Base-by-base conservation (phyloP, 2,888 invertebrate species). In the Stenurella melanura region DNA sequence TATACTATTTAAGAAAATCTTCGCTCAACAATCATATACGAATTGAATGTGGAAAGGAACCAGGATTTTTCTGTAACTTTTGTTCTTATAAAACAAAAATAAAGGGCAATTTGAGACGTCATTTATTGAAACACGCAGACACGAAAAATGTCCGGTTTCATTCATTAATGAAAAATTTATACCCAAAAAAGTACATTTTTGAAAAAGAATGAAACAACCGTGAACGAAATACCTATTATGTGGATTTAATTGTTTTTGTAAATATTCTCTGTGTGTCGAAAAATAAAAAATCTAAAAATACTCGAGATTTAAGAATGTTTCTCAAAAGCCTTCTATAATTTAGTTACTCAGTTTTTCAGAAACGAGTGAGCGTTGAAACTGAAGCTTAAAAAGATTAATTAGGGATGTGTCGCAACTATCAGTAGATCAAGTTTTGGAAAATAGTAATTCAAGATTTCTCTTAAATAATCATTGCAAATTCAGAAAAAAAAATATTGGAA, bases 21-120 rank as follows among this genome's bases (percentile, higher is more conserved):
- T 95, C 95, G 79, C 90, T 95, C 85, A 92, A 94, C 78, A 94
- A 95, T 89, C 95, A 95, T 87, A 94, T 94, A 90, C 94, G 94
- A 89, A 95, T 94, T 94, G 95, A 95, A 89, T 95, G 75, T 21
- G 75, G 75, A 34, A 75, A 75, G 12, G 67, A 75, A 67, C 67
- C 71, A 3, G 56, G 26, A 18, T 64, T 38, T 12, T 56, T 64
- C 26, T 74, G 74, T 21, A 42, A 6, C n/a, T n/a, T 17, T 12
- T 75, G 75, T 30, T 42, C 64, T 5, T 75, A 71, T 26, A 71
- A 66, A 38, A 71, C 70, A 0, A 75, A 75, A 66, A 64, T 72
- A n/a, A 72, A 72, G 15, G 72, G 72, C n/a, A 75, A 63, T 19
- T 57, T 71, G 12, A 64, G 66, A 17, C 64, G 66, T 11, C 70